These are phyloP conservation scores for Smittia aterrima DNA, from an alignment of 2,888 invertebrate species.

Conservation along the genomic window DNA sequence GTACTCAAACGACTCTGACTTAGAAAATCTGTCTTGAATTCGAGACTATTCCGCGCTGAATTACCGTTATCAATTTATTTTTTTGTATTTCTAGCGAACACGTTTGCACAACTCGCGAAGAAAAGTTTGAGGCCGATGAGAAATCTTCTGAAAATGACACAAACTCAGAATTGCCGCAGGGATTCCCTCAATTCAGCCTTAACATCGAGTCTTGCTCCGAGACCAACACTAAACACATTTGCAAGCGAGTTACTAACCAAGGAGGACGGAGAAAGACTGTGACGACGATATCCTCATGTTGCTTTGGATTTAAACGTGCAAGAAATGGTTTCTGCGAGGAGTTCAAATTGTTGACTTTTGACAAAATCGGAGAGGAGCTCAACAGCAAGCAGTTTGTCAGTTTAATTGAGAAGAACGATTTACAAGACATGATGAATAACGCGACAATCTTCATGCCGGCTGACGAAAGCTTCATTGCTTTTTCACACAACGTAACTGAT, in stretches of 20 bases:
- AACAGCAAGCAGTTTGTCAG: conserved; percentile 61
- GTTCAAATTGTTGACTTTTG: conserved; percentile 59
- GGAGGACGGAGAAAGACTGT: conserved; percentile 62
- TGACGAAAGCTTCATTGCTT: conserved; percentile 61
- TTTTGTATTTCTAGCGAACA: conserved; percentile 56
- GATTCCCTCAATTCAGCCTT: conserved; percentile 52
- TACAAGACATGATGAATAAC: conserved; percentile 58
- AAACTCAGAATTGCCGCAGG: conserved; percentile 46
- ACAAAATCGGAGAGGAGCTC: conserved; percentile 59
- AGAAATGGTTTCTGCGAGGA: conserved; percentile 54
- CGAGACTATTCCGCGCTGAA: too few relatives aligned
- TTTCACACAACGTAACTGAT: conserved; percentile 57
- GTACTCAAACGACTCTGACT: too few relatives aligned
- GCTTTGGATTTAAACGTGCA: conserved; percentile 61
- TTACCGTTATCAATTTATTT: conserved; percentile 11
- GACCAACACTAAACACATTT: conserved; percentile 52
- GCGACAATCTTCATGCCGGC: conserved; percentile 64
- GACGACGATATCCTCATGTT: conserved; percentile 65
- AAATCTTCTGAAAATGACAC: conserved; percentile 44
- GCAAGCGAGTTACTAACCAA: conserved; percentile 55
- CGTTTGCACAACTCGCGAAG: conserved; percentile 62
- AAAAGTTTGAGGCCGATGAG: conserved; percentile 49
- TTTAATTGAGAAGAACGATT: conserved; percentile 56
- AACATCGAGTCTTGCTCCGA: conserved; percentile 51
- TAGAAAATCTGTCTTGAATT: too few relatives aligned